Conservation (phyloP, 2,888 invertebrate genomes). For the Pyrrhosoma nymphula region DNA sequence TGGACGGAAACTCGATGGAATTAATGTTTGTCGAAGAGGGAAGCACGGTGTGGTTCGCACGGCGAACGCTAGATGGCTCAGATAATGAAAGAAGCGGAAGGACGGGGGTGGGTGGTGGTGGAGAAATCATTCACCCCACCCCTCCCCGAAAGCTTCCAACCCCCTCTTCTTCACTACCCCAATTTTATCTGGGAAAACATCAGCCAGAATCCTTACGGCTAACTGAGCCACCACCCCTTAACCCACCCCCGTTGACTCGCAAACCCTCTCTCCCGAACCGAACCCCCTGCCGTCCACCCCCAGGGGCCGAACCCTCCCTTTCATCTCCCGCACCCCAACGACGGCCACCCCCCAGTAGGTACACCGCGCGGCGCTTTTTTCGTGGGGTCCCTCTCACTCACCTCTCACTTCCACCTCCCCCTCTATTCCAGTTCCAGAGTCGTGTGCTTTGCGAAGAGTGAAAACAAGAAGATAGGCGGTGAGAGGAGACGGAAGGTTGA, state of each 20-base stretch:
- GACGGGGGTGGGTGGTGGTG: neutral
- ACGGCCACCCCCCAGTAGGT: neutral
- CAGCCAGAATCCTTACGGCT: slow-evolving; percentile 63
- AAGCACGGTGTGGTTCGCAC: slow-evolving; percentile 32
- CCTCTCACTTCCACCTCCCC: too few species aligned
- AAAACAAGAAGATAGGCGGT: slow-evolving; percentile 8
- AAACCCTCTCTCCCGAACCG: too few species aligned
- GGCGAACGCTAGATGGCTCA: slow-evolving; percentile 46
- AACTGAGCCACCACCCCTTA: neutral
- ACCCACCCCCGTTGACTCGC: neutral
- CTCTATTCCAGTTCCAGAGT: neutral
- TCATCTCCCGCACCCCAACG: neutral
- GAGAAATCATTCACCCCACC: neutral
- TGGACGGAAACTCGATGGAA: slow-evolving; percentile 71
- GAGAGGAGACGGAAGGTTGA: neutral
- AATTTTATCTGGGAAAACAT: slow-evolving; percentile 67
- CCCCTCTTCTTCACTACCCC: neutral
- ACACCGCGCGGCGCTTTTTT: neutral
- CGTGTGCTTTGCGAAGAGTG: slow-evolving; percentile 37
- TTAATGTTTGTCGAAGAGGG: slow-evolving; percentile 55
- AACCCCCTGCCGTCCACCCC: neutral
- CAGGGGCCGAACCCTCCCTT: neutral
- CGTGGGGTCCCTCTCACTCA: neutral
- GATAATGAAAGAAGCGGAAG: slow-evolving; percentile 62
- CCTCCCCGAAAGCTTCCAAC: neutral